Conservation (phyloP, 2,888 invertebrate genomes). For the Meandrusa payeni region DNA sequence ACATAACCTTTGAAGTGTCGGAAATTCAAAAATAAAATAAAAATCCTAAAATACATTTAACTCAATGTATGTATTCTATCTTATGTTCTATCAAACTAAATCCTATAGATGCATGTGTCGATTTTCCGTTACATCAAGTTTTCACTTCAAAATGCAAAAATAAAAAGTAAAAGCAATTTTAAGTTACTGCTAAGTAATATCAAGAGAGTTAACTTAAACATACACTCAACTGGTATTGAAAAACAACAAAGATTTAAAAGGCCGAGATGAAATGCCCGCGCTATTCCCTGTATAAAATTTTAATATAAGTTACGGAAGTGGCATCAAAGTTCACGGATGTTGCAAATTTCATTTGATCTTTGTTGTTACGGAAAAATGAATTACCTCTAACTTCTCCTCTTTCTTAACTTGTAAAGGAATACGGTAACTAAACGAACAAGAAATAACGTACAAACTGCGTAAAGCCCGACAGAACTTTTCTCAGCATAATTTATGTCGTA, state of each 20-base stretch:
- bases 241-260: constrained; percentile 35
- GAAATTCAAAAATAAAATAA: too few species aligned
- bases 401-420: constrained; percentile 34
- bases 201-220: neutral
- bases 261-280: constrained; percentile 33
- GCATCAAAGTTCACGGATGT: constrained; percentile 42
- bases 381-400: constrained; percentile 39
- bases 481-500: too few species aligned
- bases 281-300: constrained; percentile 47
- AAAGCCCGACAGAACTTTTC: constrained; percentile 7
- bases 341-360: constrained; percentile 46
- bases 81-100: too few species aligned
- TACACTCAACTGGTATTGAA: constrained; percentile 3
- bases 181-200: constrained; percentile 4
- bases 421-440: constrained; percentile 28
- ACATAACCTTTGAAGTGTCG: too few species aligned
- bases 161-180: too few species aligned
- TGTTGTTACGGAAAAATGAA: constrained; percentile 41
- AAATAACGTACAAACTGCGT: constrained; percentile 13
- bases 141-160: too few species aligned
- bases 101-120: too few species aligned
- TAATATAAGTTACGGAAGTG: constrained; percentile 50
- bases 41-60: too few species aligned
- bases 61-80: too few species aligned
- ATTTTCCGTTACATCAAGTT: too few species aligned